A percentile compares a stretch with the other conserved stretches of the same genome.
Evolutionary conservation across 2,888 invertebrate species (phyloP).

Genomic region (Phortica magna): DNA sequence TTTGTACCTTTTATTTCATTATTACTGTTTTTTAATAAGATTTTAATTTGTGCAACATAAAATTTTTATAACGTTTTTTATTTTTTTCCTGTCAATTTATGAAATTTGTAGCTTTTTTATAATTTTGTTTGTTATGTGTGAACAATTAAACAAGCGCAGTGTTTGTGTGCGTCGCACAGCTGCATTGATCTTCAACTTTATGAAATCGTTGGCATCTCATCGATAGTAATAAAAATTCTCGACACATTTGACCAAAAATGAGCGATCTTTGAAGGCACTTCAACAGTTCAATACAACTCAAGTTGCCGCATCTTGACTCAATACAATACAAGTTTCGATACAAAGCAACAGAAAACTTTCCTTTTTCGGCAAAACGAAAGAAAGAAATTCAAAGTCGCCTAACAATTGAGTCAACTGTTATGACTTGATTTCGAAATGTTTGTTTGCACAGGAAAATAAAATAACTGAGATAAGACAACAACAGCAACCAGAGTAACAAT

Average conservation of each 20-base stretch:
- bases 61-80: too few relatives aligned
- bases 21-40: too few relatives aligned
- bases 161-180: too few relatives aligned
- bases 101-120: background rate
- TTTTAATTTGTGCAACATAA: too few relatives aligned
- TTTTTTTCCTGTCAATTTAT: too few relatives aligned
- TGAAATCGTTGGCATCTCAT: background rate
- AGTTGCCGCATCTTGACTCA: background rate
- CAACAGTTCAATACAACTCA: background rate
- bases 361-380: background rate
- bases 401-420: slow-evolving; percentile 12
- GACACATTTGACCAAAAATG: background rate
- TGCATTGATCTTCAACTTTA: background rate
- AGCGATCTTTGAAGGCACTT: background rate
- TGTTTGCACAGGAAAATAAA: background rate
- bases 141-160: background rate
- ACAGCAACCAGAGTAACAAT: background rate
- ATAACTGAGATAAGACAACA: background rate
- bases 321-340: background rate
- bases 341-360: slow-evolving; percentile 6
- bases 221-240: background rate
- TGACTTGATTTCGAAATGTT: slow-evolving; percentile 4
- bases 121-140: background rate
- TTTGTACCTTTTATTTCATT: too few relatives aligned
- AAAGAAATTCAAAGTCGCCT: background rate